phyloP scores from a whole-genome alignment of 2,888 invertebrate genomes.

The Euzophera pinguis region DNA sequence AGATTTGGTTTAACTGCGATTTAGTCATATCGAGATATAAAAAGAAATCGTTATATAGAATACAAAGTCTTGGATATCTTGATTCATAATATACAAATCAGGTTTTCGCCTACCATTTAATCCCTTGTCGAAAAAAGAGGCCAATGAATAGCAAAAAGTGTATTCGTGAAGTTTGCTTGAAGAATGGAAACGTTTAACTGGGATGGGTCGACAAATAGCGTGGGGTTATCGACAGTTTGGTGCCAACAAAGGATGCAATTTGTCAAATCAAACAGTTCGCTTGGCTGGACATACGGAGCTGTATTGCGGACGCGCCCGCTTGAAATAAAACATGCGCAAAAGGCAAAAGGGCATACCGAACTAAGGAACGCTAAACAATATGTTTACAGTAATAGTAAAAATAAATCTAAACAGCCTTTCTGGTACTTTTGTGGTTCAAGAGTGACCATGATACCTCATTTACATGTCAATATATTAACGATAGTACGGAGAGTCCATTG shows the following conservation, averaged over 20 bases:
- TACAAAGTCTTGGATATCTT: too few relatives aligned
- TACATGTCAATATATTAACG: too few relatives aligned
- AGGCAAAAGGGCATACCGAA: too few relatives aligned
- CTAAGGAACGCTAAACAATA: too few relatives aligned
- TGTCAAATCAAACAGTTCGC: slow-evolving; percentile 65
- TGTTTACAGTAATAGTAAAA: too few relatives aligned
- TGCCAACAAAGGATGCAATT: slow-evolving; percentile 67
- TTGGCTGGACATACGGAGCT: slow-evolving; percentile 16
- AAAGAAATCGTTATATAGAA: too few relatives aligned
- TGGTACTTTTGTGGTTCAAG: too few relatives aligned
- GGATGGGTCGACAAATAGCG: slow-evolving; percentile 54
- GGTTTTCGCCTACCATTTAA: not conserved
- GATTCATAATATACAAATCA: not conserved
- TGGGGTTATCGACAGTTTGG: slow-evolving; percentile 58
- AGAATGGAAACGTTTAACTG: slow-evolving; percentile 55
- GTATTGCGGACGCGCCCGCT: slow-evolving; percentile 8
- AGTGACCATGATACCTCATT: too few relatives aligned
- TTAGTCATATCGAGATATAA: too few relatives aligned
- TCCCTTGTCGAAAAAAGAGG: not conserved
- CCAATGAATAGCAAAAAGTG: slow-evolving; percentile 13
- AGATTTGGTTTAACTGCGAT: too few relatives aligned
- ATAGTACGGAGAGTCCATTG: too few relatives aligned
- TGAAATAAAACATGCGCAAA: not conserved
- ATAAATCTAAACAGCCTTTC: too few relatives aligned
- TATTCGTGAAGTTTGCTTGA: slow-evolving; percentile 32